Conservation (phyloP, 2,113 vertebrate genomes). For the Pungitius pungitius region DNA sequence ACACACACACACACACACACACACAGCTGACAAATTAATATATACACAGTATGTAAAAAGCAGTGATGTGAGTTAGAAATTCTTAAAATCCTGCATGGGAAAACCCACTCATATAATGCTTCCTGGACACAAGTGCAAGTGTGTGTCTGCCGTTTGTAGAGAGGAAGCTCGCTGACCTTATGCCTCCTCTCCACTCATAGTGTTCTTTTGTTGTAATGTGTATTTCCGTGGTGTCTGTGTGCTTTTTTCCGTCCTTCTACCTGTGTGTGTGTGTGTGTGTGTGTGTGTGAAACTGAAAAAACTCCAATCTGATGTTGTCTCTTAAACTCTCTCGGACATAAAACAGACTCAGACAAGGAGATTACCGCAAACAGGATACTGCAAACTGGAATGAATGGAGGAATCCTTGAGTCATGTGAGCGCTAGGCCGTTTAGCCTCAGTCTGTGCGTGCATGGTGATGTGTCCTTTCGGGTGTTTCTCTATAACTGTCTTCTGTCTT, state of each 20-base stretch:
- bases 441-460: conserved; percentile 11
- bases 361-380: conserved; percentile 49
- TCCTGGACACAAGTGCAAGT: neutral
- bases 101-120: neutral
- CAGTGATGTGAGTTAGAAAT: neutral
- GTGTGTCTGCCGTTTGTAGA: neutral
- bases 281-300: conserved; percentile 58
- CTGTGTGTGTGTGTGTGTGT: conserved; percentile 49
- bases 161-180: neutral
- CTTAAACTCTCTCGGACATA: conserved; percentile 53
- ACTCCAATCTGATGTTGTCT: conserved; percentile 52
- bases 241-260: conserved; percentile 15
- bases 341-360: conserved; percentile 64
- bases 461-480: conserved; percentile 5
- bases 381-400: conserved; percentile 53
- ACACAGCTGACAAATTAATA: conserved; percentile 20
- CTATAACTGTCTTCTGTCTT: neutral
- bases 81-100: neutral
- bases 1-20: conserved; percentile 13
- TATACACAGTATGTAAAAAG: conserved; percentile 12
- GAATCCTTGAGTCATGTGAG: conserved; percentile 31
- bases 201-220: neutral
- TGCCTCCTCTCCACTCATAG: neutral
- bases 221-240: conserved; percentile 13
- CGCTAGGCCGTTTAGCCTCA: neutral